Conservation (phyloP, 1,140 invertebrate species). For the Macrobrachium nipponense region DNA sequence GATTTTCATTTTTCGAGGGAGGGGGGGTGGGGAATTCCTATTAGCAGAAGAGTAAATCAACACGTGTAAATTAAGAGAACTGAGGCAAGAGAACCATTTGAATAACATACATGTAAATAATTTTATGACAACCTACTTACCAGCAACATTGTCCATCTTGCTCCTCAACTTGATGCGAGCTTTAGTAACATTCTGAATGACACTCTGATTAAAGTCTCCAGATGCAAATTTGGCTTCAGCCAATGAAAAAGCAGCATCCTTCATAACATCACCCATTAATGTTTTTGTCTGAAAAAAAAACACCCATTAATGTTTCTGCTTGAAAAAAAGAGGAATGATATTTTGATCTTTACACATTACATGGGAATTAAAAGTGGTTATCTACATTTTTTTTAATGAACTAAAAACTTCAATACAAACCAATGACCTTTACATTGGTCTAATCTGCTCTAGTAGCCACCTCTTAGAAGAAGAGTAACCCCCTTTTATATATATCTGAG, state of each 20-base stretch:
- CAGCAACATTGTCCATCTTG: constrained; percentile 99
- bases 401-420: no score
- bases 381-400: no score
- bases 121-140: constrained; percentile 69
- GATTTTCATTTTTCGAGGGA: no score
- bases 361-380: no score
- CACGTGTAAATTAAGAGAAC: no score
- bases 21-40: no score
- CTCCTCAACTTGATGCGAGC: constrained; percentile 98
- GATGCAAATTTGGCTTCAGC: constrained; percentile 98
- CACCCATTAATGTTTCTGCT: constrained; percentile 99
- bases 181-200: constrained; percentile 99
- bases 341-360: no score
- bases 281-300: constrained; percentile 86
- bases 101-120: not conserved
- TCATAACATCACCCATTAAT: constrained; percentile 99
- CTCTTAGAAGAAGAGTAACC: no score
- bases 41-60: not conserved
- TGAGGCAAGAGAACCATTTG: no score
- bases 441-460: no score
- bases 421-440: no score
- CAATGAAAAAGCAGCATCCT: constrained; percentile 98
- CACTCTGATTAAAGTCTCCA: constrained; percentile 98
- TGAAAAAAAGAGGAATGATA: constrained; percentile 67
- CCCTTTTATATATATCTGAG: no score